phyloP scores from a whole-genome alignment of 2,113 vertebrate species.

The Carassius auratus region DNA sequence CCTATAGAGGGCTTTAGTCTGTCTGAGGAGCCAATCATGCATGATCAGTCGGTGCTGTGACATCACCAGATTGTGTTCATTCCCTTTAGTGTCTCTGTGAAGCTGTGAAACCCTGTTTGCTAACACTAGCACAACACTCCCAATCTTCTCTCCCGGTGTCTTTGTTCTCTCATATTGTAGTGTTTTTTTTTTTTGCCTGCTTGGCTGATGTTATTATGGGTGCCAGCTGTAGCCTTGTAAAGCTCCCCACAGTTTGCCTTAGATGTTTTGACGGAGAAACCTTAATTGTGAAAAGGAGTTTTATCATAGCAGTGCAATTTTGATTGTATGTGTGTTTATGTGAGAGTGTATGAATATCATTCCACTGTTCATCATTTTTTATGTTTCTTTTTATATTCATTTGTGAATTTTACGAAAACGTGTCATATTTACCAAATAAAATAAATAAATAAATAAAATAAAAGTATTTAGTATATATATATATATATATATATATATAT shows the following conservation, averaged over 20 bases:
- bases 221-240: constrained; percentile 9
- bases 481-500: too few species aligned
- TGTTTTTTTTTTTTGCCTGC: constrained; percentile 33
- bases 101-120: constrained; percentile 47
- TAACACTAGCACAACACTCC: constrained; percentile 38
- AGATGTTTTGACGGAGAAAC: constrained; percentile 7
- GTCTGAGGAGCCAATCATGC: constrained; percentile 51
- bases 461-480: too few species aligned
- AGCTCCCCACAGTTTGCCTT: not conserved
- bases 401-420: too few species aligned
- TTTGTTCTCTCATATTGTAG: constrained; percentile 17
- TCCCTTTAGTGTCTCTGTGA: constrained; percentile 27
- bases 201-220: constrained; percentile 8
- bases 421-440: too few species aligned
- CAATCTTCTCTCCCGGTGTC: constrained; percentile 36
- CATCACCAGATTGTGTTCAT: constrained; percentile 50
- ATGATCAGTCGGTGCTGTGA: constrained; percentile 37
- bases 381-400: too few species aligned
- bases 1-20: constrained; percentile 33
- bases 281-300: not conserved
- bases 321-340: not conserved
- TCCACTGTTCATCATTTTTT: not conserved
- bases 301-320: not conserved
- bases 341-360: not conserved
- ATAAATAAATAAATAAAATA: too few species aligned